phyloP scores from a whole-genome alignment of 2,113 vertebrate species.

The Pycnonotus jocosus region DNA sequence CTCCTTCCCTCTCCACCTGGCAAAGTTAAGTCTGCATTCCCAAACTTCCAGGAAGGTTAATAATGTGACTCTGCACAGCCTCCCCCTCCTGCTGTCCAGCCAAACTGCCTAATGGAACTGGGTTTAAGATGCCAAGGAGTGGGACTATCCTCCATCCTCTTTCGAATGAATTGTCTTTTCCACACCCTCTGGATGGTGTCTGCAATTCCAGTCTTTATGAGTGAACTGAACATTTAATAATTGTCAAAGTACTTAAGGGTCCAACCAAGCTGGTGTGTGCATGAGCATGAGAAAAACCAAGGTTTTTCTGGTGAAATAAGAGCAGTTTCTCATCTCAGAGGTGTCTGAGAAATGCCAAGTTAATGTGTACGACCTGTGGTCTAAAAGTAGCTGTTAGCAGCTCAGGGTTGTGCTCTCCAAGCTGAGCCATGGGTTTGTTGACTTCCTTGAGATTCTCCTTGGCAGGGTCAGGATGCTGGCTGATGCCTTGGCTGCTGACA shows the following conservation, averaged over 20 bases:
- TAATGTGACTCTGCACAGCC: background rate
- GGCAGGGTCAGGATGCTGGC: background rate
- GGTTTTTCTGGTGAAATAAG: background rate
- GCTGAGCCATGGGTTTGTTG: background rate
- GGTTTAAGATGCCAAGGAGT: background rate
- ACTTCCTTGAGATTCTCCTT: background rate
- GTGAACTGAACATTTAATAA: background rate
- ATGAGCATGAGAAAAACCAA: background rate
- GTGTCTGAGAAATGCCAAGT: background rate
- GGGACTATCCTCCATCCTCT: background rate
- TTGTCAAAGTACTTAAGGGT: background rate
- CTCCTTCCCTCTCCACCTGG: background rate
- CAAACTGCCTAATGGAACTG: accelerated
- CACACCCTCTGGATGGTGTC: background rate
- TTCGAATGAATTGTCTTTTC: background rate
- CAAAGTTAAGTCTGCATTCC: background rate
- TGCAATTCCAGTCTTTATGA: background rate
- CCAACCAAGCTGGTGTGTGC: background rate
- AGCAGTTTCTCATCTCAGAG: background rate
- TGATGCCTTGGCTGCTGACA: background rate
- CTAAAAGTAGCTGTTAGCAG: background rate
- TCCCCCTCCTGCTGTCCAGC: background rate
- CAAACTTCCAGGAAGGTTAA: background rate
- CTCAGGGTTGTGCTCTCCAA: background rate
- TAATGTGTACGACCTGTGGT: background rate